phyloP scores from a whole-genome alignment of 2,888 invertebrate species.

The Pollenia griseotomentosa region DNA sequence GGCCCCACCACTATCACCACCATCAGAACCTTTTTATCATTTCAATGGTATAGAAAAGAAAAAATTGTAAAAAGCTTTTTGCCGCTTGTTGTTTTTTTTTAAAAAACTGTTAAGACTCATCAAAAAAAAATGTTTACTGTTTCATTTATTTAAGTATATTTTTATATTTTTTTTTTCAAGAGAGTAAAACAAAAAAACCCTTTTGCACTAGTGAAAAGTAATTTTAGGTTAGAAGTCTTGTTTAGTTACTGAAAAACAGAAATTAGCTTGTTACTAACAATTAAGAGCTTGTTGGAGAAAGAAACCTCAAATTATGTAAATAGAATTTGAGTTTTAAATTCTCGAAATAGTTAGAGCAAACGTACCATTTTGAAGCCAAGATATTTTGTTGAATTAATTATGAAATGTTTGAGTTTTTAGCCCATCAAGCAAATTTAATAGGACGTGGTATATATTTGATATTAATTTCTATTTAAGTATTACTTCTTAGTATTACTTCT shows the following conservation, averaged over 20 bases:
- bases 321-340: no score
- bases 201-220: neutral
- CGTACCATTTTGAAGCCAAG: no score
- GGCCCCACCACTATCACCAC: neutral
- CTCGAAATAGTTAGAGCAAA: no score
- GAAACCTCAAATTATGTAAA: neutral
- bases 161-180: neutral
- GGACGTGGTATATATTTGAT: no score
- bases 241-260: neutral
- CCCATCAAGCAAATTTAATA: no score
- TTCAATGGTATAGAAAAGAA: neutral
- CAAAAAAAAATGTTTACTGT: slow-evolving; percentile 43
- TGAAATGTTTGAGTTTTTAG: no score
- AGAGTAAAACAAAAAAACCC: neutral
- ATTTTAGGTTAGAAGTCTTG: neutral
- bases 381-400: no score
- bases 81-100: slow-evolving; percentile 41
- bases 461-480: no score
- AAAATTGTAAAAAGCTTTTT: slow-evolving; percentile 42
- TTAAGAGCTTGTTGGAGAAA: neutral
- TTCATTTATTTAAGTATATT: slow-evolving; percentile 56
- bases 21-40: neutral
- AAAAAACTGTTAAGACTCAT: slow-evolving; percentile 52
- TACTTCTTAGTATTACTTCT: no score
- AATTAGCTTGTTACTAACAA: neutral